Evolutionary conservation across 53 echinoderm and acorn worm species (phyloP).

Genomic region (Astropecten irregularis): DNA sequence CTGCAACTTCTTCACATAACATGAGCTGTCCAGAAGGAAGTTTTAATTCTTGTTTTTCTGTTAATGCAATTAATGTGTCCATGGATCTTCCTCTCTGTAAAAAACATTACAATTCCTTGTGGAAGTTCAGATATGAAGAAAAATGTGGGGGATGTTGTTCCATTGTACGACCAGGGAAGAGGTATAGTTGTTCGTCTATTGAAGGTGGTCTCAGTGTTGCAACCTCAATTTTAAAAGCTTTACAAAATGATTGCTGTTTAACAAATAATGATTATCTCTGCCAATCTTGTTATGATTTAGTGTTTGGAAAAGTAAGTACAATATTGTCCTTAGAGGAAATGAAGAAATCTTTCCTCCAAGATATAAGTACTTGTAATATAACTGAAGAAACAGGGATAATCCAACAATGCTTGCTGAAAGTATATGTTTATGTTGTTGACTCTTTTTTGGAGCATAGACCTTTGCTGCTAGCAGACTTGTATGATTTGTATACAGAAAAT

Average conservation of each 20-base stretch:
- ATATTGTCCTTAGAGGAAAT: conserved; percentile 1
- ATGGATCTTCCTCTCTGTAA: conserved; percentile 3
- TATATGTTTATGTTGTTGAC: conserved; percentile 5
- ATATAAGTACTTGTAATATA: background rate
- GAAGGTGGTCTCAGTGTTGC: conserved; percentile 2
- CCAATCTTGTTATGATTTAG: background rate
- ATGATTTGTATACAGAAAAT: conserved; percentile 9
- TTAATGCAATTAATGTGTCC: background rate
- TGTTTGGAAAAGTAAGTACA: conserved; percentile 15
- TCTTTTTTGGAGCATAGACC: background rate
- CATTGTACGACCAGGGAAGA: background rate
- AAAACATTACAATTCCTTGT: conserved; percentile 8
- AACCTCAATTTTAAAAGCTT: conserved; percentile 2
- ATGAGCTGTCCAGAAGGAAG: background rate
- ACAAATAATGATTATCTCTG: conserved; percentile 4
- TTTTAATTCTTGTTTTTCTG: conserved; percentile 20
- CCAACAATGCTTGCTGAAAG: conserved; percentile 11
- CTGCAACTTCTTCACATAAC: background rate
- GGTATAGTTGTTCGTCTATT: conserved; percentile 10
- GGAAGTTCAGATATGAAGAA: background rate
- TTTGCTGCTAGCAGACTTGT: conserved; percentile 3
- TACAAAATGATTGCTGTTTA: background rate
- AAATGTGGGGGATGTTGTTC: conserved; percentile 11
- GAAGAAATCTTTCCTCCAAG: conserved; percentile 6
- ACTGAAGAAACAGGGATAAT: conserved; percentile 1